Percentiles rank a stretch among this genome's conserved stretches.
These are phyloP conservation scores for Salvelinus fontinalis DNA, from an alignment of 2,113 vertebrate species.

Conservation along the genomic window DNA sequence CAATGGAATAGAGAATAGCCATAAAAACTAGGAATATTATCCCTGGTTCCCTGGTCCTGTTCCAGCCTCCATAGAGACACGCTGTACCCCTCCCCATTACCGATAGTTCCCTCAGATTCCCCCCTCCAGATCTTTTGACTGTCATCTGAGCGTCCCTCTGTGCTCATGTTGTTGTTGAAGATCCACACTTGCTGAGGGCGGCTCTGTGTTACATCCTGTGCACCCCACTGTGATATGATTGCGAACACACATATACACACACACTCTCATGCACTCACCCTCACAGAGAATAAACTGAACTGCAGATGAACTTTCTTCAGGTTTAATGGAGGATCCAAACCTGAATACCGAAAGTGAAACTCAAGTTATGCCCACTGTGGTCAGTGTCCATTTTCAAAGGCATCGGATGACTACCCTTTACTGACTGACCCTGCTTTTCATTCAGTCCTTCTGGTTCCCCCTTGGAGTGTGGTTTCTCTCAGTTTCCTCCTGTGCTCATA, in stretches of 20 bases:
- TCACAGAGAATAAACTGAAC: conserved; percentile 17
- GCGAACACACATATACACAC: neutral
- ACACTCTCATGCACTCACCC: neutral
- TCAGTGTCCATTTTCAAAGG: conserved; percentile 10
- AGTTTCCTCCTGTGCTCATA: conserved; percentile 17
- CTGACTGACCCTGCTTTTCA: neutral
- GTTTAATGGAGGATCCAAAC: neutral
- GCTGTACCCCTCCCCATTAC: neutral
- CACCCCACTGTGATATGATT: conserved; percentile 26
- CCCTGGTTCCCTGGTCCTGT: neutral
- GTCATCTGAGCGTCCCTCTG: conserved; percentile 22
- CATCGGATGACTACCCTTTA: conserved; percentile 5
- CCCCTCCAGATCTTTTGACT: conserved; percentile 8
- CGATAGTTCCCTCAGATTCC: conserved; percentile 28
- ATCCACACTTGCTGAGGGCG: conserved; percentile 14
- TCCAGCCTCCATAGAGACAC: neutral
- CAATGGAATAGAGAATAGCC: conserved; percentile 29
- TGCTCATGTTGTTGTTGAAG: conserved; percentile 17
- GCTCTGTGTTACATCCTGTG: conserved; percentile 10
- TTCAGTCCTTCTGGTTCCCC: neutral
- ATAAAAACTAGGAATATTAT: too few relatives aligned
- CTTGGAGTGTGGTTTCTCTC: neutral
- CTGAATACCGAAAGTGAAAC: conserved; percentile 15
- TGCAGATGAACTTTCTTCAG: conserved; percentile 14
- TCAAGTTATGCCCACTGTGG: neutral